Base-by-base conservation (phyloP, 2,888 invertebrate species). In the Sinodicranocentrus sp. region DNA sequence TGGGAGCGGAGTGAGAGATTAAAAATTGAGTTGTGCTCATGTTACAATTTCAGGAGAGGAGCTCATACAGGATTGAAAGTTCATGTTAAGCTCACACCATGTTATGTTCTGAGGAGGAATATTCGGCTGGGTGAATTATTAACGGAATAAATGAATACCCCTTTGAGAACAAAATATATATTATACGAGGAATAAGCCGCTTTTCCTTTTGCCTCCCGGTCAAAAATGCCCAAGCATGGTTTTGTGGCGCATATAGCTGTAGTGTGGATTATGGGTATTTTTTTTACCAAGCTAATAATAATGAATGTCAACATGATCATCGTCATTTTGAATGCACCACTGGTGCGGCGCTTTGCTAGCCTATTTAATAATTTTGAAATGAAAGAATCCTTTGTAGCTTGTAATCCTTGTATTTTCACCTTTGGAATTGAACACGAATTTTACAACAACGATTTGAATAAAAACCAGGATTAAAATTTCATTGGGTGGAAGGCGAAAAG, bases 231-330 rank as follows among this genome's bases (percentile, higher is more conserved):
- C n/a, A n/a, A n/a, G n/a, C n/a, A n/a, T n/a, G n/a, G n/a, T n/a
- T n/a, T n/a, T n/a, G n/a, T n/a, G n/a, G n/a, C n/a, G 33, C 33
- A 6, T 33, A 10, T 48, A n/a, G 48, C 17, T 48, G 48, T 2
- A n/a, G 2, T 15, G 5, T 17, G 39, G 6, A 39, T n/a, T 48
- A n/a, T 10, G 5, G 48, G 17, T n/a, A 48, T 48, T 10, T 48
- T 33, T 33, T 33, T 33, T 33, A 3, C 33, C n/a, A n/a, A n/a
- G 48, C 54, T 28, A 52, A 65, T 67, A 73, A 73, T 73, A 72
- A 80, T 80, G 54, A 73, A 63, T 80, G 80, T 80, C 80, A 80
- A 80, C 80, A 80, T 73, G 80, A 80, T 80, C 67, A 80, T 80
- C 65, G 65, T 80, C 80, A 65, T 67, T 71, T 10, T 33, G 3